phyloP scores from a whole-genome alignment of 2,113 vertebrate species.

The Arothron firmamentum region DNA sequence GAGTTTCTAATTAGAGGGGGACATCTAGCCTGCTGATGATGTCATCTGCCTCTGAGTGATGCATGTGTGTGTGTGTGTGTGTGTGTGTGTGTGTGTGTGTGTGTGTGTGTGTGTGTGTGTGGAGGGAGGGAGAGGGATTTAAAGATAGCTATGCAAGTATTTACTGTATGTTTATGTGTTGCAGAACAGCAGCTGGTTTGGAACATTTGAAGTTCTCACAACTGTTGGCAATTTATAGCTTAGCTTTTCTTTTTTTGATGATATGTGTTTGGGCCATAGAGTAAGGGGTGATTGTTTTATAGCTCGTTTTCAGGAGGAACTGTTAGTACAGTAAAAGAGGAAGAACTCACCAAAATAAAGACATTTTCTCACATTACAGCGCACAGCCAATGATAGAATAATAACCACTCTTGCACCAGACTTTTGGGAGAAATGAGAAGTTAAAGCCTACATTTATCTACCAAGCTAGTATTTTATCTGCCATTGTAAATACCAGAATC shows the following conservation, averaged over 20 bases:
- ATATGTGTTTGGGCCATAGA: conserved; percentile 21
- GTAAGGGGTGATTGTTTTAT: not conserved
- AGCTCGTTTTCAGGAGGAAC: conserved; percentile 33
- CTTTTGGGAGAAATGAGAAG: conserved; percentile 22
- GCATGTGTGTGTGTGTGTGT: not conserved
- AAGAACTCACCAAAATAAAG: conserved; percentile 27
- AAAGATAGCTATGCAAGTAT: conserved; percentile 7
- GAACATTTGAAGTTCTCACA: conserved; percentile 57
- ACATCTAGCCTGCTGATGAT: conserved; percentile 62
- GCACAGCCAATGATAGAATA: not conserved
- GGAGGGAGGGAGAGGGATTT: not conserved
- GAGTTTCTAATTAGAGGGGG: conserved; percentile 73
- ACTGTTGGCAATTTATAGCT: conserved; percentile 56
- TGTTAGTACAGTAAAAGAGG: conserved; percentile 26
- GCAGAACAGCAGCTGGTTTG: conserved; percentile 67
- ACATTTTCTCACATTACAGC: conserved; percentile 5
- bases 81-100: not conserved
- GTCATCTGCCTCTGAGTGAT: conserved; percentile 62
- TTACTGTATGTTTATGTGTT: conserved; percentile 17
- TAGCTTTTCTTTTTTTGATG: conserved; percentile 63
- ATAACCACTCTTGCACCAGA: conserved; percentile 7
- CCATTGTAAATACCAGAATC: conserved; percentile 35
- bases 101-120: not conserved
- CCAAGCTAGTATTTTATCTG: conserved; percentile 18
- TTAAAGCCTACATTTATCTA: conserved; percentile 29